Conservation (phyloP, 2,888 invertebrate species). For the Vanessa cardui region DNA sequence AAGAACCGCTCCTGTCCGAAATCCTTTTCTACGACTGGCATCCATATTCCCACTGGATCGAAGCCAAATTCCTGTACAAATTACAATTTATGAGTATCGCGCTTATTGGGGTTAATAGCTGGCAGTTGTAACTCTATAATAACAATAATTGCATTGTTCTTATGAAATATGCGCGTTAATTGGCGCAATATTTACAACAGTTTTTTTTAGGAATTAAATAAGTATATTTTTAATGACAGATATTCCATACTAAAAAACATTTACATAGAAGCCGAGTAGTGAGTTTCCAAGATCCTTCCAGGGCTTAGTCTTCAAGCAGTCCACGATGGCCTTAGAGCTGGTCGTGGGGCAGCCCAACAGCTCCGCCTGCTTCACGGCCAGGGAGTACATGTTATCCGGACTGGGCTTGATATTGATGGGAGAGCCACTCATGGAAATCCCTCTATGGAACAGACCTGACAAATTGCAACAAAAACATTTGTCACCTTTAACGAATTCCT, state of each 20-base stretch:
- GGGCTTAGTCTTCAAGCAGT: constrained; percentile 81
- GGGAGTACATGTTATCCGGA: constrained; percentile 76
- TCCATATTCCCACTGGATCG: constrained; percentile 83
- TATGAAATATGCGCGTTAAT: no score
- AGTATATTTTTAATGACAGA: neutral
- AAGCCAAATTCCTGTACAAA: constrained; percentile 76
- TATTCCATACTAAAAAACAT: neutral
- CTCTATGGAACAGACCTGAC: constrained; percentile 86
- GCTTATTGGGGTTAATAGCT: neutral
- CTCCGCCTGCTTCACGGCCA: constrained; percentile 85
- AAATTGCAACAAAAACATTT: neutral
- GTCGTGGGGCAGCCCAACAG: constrained; percentile 83
- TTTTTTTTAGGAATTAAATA: no score
- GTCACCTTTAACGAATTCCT: neutral
- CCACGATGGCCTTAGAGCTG: constrained; percentile 76
- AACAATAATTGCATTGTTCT: no score
- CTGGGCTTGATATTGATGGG: constrained; percentile 79
- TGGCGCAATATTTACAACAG: no score
- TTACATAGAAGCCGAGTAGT: constrained; percentile 70
- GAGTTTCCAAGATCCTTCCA: constrained; percentile 77
- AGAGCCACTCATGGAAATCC: constrained; percentile 86
- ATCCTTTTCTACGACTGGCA: constrained; percentile 85
- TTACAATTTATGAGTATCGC: neutral
- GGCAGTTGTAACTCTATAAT: no score
- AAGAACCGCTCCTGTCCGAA: constrained; percentile 87